Evolutionary conservation across 2,113 vertebrate species (phyloP).

Genomic region (Sminthopsis crassicaudata): DNA sequence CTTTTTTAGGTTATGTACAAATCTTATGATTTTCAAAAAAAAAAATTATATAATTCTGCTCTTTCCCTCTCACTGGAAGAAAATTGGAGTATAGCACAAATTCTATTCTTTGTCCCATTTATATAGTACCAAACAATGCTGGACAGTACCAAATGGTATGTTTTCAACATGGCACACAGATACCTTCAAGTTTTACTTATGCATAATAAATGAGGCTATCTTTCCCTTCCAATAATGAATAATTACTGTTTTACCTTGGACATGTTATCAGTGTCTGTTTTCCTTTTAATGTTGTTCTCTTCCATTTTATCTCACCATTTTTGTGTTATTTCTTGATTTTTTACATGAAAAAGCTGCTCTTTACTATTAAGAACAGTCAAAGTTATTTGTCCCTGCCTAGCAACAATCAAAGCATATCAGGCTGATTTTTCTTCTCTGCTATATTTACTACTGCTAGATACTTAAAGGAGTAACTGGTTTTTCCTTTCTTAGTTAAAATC

Average conservation of each 20-base stretch:
- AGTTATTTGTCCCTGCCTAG: not conserved
- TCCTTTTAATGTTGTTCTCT: not conserved
- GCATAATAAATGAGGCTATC: not conserved
- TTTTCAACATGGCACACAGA: not conserved
- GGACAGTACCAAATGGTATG: not conserved
- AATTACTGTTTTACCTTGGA: not conserved
- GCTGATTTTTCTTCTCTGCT: not conserved
- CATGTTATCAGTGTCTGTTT: not conserved
- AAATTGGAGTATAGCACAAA: not conserved
- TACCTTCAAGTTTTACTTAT: not conserved
- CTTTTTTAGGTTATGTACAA: not conserved
- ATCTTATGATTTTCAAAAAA: not conserved
- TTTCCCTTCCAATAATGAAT: not conserved
- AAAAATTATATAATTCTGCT: not conserved
- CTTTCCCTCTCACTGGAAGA: not conserved
- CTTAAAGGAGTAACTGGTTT: not conserved
- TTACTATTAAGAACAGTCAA: not conserved
- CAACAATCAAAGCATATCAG: not conserved
- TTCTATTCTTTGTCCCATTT: not conserved
- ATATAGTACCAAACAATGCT: not conserved
- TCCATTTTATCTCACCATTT: not conserved
- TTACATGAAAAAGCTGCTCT: not conserved
- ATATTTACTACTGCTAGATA: not conserved
- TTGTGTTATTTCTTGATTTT: not conserved
- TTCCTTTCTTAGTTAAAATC: not conserved